Evolutionary conservation across 2,797 vertebrate species (phyloP), one percentile per base, ranked within the genome.

Genomic region (Anolis apletophallus): DNA sequence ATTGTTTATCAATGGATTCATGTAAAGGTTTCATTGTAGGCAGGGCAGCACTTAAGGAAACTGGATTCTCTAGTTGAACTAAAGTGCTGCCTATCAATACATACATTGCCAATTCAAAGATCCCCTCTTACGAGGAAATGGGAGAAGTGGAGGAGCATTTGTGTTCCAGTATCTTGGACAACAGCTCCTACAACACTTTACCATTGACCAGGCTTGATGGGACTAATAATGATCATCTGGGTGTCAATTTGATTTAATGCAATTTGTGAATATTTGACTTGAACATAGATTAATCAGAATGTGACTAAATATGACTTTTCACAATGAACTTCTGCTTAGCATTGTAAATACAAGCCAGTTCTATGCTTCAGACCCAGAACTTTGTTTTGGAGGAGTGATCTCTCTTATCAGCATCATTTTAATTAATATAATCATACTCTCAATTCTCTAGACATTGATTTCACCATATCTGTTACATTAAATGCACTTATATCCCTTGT

Each of bases 401-500:
- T 55, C 3, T 50, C 23, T 54, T 67, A 11, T 16, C 34, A 36
- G 16, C 23, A 40, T 10, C 8, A 16, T 11, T 1, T 81, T 54
- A 3, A 80, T 80, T 23, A 40, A 10, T 34, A 12, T n/a, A 17
- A 3, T 50, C 26, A 68, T 81, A 5, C 26, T 72, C 8, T 52
- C 69, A 26, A 8, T 75, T 57, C 40, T 84, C 73, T 74, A 83
- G 83, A 85, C 67, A 80, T 85, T 88, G 84, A 91, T 88, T 90
- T 82, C 77, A 29, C 59, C 32, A 14, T 59, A 91, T 54, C 75
- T 74, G 11, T 36, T 80, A 14, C 87, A 84, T 83, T 90, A 92
- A 91, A 87, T 92, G 81, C 81, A 88, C 36, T 89, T 88, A 88
- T 85, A 5, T 79, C 74, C 7, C 21, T 46, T 84, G 88, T 92